These are phyloP conservation scores for Bhutanitis thaidina DNA, from an alignment of 2,888 invertebrate genomes.

Conservation along the genomic window DNA sequence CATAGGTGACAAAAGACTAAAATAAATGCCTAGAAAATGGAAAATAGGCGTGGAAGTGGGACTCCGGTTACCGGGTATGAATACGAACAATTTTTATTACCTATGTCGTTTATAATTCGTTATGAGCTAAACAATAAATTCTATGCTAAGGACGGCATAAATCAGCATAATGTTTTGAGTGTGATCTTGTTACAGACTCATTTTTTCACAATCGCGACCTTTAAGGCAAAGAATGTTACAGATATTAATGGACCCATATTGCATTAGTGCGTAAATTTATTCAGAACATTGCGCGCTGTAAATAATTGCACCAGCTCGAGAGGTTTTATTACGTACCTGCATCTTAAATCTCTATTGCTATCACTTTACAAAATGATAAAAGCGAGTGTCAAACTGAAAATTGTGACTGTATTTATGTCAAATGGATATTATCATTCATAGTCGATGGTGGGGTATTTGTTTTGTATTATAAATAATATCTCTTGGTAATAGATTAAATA, in stretches of 20 bases:
- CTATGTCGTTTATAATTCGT: conserved; percentile 9
- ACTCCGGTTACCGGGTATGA: no score
- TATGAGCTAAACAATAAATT: conserved; percentile 20
- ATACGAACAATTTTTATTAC: conserved; percentile 4
- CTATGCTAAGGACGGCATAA: conserved; percentile 26
- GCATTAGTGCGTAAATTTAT: conserved; percentile 9
- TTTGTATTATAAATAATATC: no score
- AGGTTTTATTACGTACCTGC: conserved; percentile 10
- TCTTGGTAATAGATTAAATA: no score
- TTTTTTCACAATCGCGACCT: conserved; percentile 26
- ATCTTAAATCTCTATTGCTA: conserved; percentile 15
- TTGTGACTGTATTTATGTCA: conserved; percentile 7
- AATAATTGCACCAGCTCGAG: conserved; percentile 7
- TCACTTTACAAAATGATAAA: conserved; percentile 12
- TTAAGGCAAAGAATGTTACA: conserved; percentile 20
- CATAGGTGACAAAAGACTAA: no score
- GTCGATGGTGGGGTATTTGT: no score
- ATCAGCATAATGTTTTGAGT: conserved; percentile 25
- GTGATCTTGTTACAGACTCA: conserved; percentile 24
- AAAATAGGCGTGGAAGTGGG: no score
- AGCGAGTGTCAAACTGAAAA: conserved; percentile 4
- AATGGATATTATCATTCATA: background rate
- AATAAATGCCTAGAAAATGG: no score
- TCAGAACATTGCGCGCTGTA: conserved; percentile 2
- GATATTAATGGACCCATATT: conserved; percentile 8